Conservation (phyloP, 2,888 invertebrate genomes). For the Smittia aterrima region DNA sequence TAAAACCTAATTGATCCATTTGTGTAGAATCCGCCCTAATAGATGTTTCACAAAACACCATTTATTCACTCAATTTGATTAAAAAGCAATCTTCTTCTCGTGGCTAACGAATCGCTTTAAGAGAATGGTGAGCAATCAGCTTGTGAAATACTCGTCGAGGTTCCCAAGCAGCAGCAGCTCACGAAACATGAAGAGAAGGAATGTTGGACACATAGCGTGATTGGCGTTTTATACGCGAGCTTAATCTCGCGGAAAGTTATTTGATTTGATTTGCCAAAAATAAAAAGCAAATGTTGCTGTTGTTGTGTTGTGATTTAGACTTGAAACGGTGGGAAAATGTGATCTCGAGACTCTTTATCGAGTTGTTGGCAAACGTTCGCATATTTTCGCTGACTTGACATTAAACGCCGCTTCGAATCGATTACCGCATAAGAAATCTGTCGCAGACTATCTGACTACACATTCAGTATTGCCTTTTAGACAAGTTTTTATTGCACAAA, state of each 20-base stretch:
- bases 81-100: neutral
- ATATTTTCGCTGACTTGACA: neutral
- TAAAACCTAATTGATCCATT: neutral
- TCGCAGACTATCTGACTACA: constrained; percentile 31
- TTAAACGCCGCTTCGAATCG: neutral
- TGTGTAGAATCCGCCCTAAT: neutral
- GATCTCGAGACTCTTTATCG: neutral
- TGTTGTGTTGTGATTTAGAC: neutral
- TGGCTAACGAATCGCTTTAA: neutral
- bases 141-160: neutral
- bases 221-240: constrained; percentile 34
- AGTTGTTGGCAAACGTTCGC: no score
- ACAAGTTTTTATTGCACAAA: neutral
- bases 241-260: constrained; percentile 38
- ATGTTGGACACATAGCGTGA: constrained; percentile 38
- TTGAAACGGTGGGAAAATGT: neutral
- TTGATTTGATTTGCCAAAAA: constrained; percentile 33
- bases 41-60: neutral
- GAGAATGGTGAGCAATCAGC: neutral
- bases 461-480: neutral
- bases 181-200: neutral
- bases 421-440: constrained; percentile 4
- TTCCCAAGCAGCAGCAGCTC: constrained; percentile 7
- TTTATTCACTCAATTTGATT: neutral
- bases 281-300: neutral